These are phyloP conservation scores for Caerostris darwini DNA, from an alignment of 1,140 invertebrate genomes.

Conservation along the genomic window DNA sequence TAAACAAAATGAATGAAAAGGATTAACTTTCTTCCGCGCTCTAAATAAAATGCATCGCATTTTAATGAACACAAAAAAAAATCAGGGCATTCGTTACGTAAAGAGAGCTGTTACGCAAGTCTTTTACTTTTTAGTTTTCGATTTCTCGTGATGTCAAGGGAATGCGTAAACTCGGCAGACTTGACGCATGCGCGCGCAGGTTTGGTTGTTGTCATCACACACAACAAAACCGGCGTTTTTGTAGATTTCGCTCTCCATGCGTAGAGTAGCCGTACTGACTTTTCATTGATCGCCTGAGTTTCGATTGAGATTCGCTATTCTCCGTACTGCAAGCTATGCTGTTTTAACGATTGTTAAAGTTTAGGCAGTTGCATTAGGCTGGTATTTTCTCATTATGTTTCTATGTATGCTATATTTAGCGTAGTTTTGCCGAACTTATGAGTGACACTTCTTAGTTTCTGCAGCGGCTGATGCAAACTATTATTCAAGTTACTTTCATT, in stretches of 20 bases:
- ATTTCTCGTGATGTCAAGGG: not conserved
- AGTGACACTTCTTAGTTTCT: not conserved
- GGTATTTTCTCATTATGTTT: not conserved
- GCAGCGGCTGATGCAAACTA: not conserved
- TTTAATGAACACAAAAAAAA: not conserved
- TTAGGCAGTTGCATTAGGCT: not conserved
- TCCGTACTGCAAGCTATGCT: not conserved
- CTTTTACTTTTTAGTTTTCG: not conserved
- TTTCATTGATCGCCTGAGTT: slow-evolving; percentile 18
- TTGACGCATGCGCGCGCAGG: not conserved
- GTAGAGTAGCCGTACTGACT: not conserved
- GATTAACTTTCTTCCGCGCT: no score
- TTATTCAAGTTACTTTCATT: not conserved
- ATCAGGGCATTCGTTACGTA: not conserved
- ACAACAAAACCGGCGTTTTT: slow-evolving; percentile 24
- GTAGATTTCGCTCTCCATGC: slow-evolving; percentile 19
- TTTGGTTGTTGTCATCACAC: not conserved
- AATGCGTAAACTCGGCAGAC: slow-evolving; percentile 4
- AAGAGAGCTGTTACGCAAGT: not conserved
- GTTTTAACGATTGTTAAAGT: not conserved
- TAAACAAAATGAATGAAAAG: no score
- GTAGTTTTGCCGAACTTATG: not conserved
- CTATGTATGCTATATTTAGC: not conserved
- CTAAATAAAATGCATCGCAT: no score
- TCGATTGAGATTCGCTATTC: not conserved